These are phyloP conservation scores for Creontiades dilutus DNA, from an alignment of 2,888 invertebrate genomes.

Conservation along the genomic window DNA sequence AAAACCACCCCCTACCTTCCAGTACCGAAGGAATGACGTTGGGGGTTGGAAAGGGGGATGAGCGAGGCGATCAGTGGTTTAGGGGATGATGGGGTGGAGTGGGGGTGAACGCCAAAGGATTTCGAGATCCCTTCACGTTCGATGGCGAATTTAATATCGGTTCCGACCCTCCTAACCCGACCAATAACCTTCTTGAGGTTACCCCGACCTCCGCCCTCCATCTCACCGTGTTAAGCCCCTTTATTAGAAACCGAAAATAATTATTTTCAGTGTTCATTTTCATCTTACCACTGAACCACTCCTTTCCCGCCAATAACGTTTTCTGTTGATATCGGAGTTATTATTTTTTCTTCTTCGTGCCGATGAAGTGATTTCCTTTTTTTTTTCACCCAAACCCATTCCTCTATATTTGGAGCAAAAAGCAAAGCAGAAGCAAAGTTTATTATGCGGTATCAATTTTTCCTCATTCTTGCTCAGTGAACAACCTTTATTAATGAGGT, in stretches of 20 bases:
- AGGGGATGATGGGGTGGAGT: neutral
- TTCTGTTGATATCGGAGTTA: neutral
- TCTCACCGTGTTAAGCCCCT: conserved; percentile 35
- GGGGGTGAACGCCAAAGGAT: conserved; percentile 30
- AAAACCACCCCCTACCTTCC: neutral
- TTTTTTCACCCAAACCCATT: neutral
- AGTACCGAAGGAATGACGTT: neutral
- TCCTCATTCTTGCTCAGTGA: too few species aligned
- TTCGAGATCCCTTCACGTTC: conserved; percentile 49
- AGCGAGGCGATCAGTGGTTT: neutral
- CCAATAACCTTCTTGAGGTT: conserved; percentile 37
- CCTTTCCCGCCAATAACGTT: neutral
- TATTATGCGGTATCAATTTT: too few species aligned
- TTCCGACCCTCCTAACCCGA: conserved; percentile 44
- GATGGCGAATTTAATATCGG: conserved; percentile 55
- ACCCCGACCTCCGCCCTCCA: neutral
- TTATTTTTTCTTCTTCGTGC: conserved; percentile 10
- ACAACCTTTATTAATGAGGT: too few species aligned
- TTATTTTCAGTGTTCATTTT: conserved; percentile 33
- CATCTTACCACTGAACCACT: conserved; percentile 24
- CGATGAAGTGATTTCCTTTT: neutral
- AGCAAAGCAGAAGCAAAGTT: too few species aligned
- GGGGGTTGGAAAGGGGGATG: neutral
- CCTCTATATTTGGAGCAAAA: neutral
- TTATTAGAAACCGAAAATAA: conserved; percentile 37